These are phyloP conservation scores for Beroe ovata DNA, from an alignment of 37 sponge, comb jelly and placozoan genomes.

Conservation along the genomic window DNA sequence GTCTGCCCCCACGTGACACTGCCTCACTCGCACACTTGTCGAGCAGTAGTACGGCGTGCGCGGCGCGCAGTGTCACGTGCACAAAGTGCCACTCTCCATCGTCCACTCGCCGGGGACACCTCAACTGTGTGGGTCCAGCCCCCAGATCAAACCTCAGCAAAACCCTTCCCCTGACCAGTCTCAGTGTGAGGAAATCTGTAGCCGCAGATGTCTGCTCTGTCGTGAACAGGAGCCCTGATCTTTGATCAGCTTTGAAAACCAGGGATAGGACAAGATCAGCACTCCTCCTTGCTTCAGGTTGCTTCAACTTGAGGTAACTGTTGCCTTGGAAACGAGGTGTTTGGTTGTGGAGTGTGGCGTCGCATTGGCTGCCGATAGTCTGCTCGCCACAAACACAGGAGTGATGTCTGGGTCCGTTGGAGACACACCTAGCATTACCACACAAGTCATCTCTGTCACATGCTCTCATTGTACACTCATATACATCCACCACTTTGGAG, in stretches of 20 bases:
- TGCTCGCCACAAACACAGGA: conserved; percentile 1
- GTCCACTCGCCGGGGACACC: not conserved
- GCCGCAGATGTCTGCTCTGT: not conserved
- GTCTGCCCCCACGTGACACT: conserved; percentile 6
- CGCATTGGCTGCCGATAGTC: not conserved
- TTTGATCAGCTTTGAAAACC: not conserved
- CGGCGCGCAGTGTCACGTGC: not conserved
- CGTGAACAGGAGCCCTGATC: not conserved
- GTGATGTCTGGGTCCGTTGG: conserved; percentile 4
- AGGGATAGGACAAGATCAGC: not conserved
- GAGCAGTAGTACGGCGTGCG: conserved; percentile 6
- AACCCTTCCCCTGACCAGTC: not conserved
- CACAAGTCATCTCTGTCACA: not conserved
- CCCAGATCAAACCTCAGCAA: conserved; percentile 24
- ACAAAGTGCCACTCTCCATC: conserved; percentile 64
- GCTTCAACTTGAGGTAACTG: not conserved
- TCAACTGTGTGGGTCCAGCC: not conserved
- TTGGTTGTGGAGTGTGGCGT: not conserved
- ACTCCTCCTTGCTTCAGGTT: not conserved
- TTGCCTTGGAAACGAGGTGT: conserved; percentile 37
- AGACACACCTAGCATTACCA: not conserved
- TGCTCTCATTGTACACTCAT: not conserved
- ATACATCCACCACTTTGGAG: not conserved
- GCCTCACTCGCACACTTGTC: conserved; percentile 47
- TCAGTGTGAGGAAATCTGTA: not conserved